Base-by-base conservation (phyloP, 1,140 invertebrate species). In the Drosophila novamexicana region DNA sequence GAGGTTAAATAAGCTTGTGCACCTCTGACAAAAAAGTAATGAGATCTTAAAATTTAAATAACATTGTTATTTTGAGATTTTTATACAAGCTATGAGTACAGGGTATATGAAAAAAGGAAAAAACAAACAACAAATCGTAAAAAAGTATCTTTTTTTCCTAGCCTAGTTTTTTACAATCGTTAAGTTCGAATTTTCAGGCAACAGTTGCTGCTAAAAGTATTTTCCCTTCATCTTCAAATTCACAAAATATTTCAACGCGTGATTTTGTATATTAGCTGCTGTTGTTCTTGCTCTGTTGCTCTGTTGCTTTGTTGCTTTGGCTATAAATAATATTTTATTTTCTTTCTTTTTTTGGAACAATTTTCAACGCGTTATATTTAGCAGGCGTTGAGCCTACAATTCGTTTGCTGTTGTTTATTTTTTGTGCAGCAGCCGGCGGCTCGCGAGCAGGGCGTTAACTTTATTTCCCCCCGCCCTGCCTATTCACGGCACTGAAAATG, bases 311-410 rank as follows among this genome's bases (percentile, higher is more conserved):
- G 63, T 50, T 66, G 59, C 59, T 39, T 39, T 22, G 61, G 71
- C 82, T 88, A 86, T 86, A 86, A 86, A 86, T 86, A 86, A 86
- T 86, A 82, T 88, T 86, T 78, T 79, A 83, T 88, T 86, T 86
- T 88, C 78, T 74, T 83, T 32, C 83, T 88, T 82, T 86, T 88
- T 86, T 86, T 78, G 84, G 76, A 81, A 88, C 71, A 88, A 83
- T 79, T 88, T 75, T 50, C 75, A 83, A 65, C 47, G 76, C 57
- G 63, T 77, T 86, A 86, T 86, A 83, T 86, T 88, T 86, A 86
- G 84, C 75, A 74, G 68, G 68, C 83, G 76, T 74, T 88, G 72
- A 63, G 82, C 82, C 78, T 86, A 86, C 79, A 79, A 76, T 81
- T 79, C 83, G 68, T 74, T 88, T 88, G 72, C 88, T 86, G 65